Base-by-base conservation (phyloP, 1,140 invertebrate species). In the Sinonovacula constricta region DNA sequence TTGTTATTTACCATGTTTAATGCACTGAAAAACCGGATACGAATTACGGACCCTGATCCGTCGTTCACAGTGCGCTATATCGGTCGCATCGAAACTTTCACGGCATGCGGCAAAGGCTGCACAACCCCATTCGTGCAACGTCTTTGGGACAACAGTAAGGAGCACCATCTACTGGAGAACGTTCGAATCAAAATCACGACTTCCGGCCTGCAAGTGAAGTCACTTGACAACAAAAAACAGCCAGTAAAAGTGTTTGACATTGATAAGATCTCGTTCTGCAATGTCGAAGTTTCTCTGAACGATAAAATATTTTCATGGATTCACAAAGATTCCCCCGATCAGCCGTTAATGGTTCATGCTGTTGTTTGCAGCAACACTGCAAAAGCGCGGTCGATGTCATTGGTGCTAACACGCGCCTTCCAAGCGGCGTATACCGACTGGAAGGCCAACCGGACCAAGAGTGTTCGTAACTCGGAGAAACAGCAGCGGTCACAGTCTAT, bases 281-380 rank as follows among this genome's bases (percentile, higher is more conserved):
- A 80, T 31, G 79, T 70, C 12, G 79, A 77, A 18, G 45, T 45
- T 3, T 36, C n/a, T 22, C 76, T 83, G 0, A 86, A 86, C 53
- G 85, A 86, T 31, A 63, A 84, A 28, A 82, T 89, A 33, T 88
- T 89, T 59, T 83, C 84, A 28, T 89, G 88, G 88, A 88, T 89
- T 59, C 84, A 66, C 57, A 80, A 80, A n/a, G 62, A 75, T 12
- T 36, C 70, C 0, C 72, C 70, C 0, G 62, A 53, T 2, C 74
- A 76, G 1, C 67, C 65, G 15, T 67, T 88, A 45, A 34, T 83
- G 51, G 84, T 80, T 76, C 84, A 88, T 63, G 88, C 85, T 26
- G 85, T 87, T 0, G 49, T 88, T 36, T 89, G 88, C 62, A 85
- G 82, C 49, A 83, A 59, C 15, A 54, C 49, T 3, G 87, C 88